These are phyloP conservation scores for Blomia tropicalis DNA, from an alignment of 2,888 invertebrate genomes.

Conservation along the genomic window DNA sequence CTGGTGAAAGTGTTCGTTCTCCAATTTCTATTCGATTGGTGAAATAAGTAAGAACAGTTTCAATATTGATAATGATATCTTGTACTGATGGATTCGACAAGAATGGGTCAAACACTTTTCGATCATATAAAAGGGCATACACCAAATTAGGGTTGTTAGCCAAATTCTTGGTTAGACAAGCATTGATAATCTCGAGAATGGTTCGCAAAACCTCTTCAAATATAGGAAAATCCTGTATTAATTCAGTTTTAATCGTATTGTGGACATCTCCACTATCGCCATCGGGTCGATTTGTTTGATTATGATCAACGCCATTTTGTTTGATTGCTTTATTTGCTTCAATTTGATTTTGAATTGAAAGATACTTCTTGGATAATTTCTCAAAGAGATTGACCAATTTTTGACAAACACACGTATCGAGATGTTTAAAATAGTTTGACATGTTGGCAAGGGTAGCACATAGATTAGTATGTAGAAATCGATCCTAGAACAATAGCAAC, in stretches of 20 bases:
- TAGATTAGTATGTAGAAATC: conserved; percentile 95
- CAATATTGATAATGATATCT: conserved; percentile 83
- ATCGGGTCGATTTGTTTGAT: conserved; percentile 14
- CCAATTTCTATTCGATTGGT: conserved; percentile 44
- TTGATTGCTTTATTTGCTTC: background rate
- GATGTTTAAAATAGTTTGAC: conserved; percentile 73
- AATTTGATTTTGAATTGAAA: conserved; percentile 16
- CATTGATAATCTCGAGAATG: conserved; percentile 92
- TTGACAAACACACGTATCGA: conserved; percentile 92
- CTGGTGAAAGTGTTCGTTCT: conserved; percentile 57
- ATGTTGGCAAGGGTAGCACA: conserved; percentile 95
- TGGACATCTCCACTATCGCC: conserved; percentile 16
- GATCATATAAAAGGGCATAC: conserved; percentile 84
- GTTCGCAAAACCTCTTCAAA: conserved; percentile 89
- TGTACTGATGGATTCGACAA: conserved; percentile 74
- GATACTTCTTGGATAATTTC: conserved; percentile 26
- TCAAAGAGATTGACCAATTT: conserved; percentile 49
- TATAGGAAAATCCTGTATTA: conserved; percentile 71
- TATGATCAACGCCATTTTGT: conserved; percentile 15
- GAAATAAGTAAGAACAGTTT: conserved; percentile 59
- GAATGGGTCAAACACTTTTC: conserved; percentile 69
- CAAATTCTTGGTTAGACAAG: conserved; percentile 72
- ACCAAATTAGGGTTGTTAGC: conserved; percentile 76
- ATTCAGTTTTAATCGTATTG: conserved; percentile 11
- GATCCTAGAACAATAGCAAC: conserved; percentile 47